phyloP scores from a whole-genome alignment of 2,888 invertebrate species.

The Drosophila peninsularis region DNA sequence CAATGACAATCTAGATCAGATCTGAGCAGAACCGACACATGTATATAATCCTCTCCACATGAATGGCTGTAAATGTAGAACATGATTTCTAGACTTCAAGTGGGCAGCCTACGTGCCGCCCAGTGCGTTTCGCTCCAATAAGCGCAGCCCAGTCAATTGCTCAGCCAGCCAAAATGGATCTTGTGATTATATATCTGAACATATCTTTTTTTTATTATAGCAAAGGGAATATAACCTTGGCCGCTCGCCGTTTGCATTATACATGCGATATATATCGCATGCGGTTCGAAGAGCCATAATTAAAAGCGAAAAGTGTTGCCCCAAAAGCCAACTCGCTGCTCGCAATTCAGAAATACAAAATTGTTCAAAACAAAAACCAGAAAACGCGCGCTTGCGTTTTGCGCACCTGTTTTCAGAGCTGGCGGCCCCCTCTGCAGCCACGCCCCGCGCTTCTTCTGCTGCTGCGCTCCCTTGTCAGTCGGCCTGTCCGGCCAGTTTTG shows the following conservation, averaged over 20 bases:
- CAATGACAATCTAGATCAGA: constrained; percentile 30
- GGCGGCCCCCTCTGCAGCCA: not conserved
- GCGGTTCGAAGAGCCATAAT: constrained; percentile 55
- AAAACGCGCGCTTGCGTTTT: constrained; percentile 55
- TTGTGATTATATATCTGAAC: constrained; percentile 4
- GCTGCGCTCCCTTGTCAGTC: constrained; percentile 15
- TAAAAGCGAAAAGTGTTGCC: constrained; percentile 69
- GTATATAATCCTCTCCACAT: constrained; percentile 8
- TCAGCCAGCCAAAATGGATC: constrained; percentile 34
- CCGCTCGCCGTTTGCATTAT: constrained; percentile 4
- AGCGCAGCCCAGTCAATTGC: constrained; percentile 29
- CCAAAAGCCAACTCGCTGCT: constrained; percentile 54
- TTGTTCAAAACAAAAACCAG: constrained; percentile 39
- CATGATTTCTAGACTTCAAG: constrained; percentile 19
- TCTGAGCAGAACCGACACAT: constrained; percentile 6
- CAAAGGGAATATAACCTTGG: constrained; percentile 43
- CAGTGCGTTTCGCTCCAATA: constrained; percentile 51
- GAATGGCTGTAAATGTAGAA: constrained; percentile 36
- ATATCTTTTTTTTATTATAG: not conserved
- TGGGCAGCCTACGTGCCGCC: constrained; percentile 18
- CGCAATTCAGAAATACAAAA: constrained; percentile 43
- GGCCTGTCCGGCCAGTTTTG: constrained; percentile 59
- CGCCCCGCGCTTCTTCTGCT: not conserved
- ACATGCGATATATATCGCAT: constrained; percentile 24
- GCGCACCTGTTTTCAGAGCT: constrained; percentile 66